These are phyloP conservation scores for Camponotus floridanus DNA, from an alignment of 1,140 invertebrate genomes.

Conservation along the genomic window DNA sequence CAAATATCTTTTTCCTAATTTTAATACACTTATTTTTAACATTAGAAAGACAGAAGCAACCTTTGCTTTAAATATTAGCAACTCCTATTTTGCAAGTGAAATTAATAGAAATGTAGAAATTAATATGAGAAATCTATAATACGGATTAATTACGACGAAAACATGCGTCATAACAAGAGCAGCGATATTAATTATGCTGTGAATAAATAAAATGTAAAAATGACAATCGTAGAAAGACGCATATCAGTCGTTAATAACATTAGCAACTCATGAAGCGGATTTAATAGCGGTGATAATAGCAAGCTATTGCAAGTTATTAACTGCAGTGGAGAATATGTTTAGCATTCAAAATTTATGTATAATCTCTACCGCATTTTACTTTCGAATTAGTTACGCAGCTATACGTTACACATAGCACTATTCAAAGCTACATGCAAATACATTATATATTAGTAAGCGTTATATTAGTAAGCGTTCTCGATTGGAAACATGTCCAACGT, in stretches of 20 bases:
- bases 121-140: slow-evolving; percentile 17
- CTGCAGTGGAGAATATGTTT: slow-evolving; percentile 41
- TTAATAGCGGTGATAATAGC: slow-evolving; percentile 49
- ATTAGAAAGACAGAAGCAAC: background rate
- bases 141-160: background rate
- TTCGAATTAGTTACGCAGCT: slow-evolving; percentile 55
- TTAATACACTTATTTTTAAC: background rate
- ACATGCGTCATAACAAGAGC: slow-evolving; percentile 62
- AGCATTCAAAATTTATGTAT: background rate
- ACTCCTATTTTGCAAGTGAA: background rate
- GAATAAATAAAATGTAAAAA: slow-evolving; percentile 48
- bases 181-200: slow-evolving; percentile 34
- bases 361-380: slow-evolving; percentile 36
- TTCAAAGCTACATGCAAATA: slow-evolving; percentile 70
- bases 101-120: too few relatives aligned
- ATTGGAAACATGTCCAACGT: slow-evolving; percentile 58
- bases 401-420: slow-evolving; percentile 43
- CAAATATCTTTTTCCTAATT: slow-evolving; percentile 35
- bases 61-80: too few relatives aligned
- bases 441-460: slow-evolving; percentile 52
- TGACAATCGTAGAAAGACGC: slow-evolving; percentile 26
- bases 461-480: slow-evolving; percentile 52
- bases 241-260: slow-evolving; percentile 58
- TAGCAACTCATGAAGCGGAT: slow-evolving; percentile 47
- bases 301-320: background rate